phyloP scores from a whole-genome alignment of 2,888 invertebrate species.

The Helicoverpa assulta region DNA sequence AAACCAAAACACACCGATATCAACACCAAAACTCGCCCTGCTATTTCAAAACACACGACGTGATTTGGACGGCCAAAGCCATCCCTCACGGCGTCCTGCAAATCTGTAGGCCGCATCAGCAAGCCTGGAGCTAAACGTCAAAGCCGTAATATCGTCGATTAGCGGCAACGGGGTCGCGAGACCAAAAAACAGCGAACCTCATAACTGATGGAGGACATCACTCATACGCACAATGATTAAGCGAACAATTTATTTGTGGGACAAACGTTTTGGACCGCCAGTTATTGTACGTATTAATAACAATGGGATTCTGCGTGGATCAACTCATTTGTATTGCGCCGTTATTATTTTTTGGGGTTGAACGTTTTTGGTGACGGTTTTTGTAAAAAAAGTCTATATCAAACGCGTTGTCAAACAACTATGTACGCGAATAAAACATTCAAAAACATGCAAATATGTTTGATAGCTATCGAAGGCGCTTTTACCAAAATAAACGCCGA shows the following conservation, averaged over 20 bases:
- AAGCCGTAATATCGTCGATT: slow-evolving; percentile 75
- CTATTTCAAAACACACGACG: not conserved
- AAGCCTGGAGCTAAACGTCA: slow-evolving; percentile 66
- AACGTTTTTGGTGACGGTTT: slow-evolving; percentile 8
- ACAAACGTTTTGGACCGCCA: slow-evolving; percentile 58
- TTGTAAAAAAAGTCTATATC: not conserved
- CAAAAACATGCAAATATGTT: not conserved
- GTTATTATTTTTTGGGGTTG: slow-evolving; percentile 42
- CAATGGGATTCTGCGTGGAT: slow-evolving; percentile 57
- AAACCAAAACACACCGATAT: not conserved
- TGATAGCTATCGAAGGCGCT: not conserved
- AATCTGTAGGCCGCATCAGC: slow-evolving; percentile 60
- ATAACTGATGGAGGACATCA: slow-evolving; percentile 76
- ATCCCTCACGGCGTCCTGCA: slow-evolving; percentile 37
- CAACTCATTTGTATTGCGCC: slow-evolving; percentile 51
- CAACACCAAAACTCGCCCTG: not conserved
- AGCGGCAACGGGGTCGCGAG: slow-evolving; percentile 69
- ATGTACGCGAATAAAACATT: not conserved
- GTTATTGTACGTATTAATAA: slow-evolving; percentile 61
- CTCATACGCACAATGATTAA: slow-evolving; percentile 80
- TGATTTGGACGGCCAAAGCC: slow-evolving; percentile 7
- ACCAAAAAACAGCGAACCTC: slow-evolving; percentile 72
- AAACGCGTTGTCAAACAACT: not conserved
- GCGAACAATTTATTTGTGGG: slow-evolving; percentile 80
- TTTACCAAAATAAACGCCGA: slow-evolving; percentile 29